Evolutionary conservation across 2,113 vertebrate species (phyloP).

Genomic region (Isichthys henryi): DNA sequence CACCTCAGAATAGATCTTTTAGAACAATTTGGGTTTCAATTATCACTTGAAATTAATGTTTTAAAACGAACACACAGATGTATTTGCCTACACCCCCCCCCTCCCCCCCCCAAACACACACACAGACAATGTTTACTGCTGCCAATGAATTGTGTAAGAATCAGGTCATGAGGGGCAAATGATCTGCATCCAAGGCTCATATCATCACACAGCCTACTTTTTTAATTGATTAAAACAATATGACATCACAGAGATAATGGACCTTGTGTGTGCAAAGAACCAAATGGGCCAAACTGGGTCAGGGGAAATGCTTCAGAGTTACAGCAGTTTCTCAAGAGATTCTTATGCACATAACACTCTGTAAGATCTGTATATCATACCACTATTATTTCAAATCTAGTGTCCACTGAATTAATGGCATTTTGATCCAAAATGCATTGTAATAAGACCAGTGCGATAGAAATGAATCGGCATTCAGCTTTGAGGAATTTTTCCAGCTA

Average conservation of each 20-base stretch:
- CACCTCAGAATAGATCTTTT: neutral
- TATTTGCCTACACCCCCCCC: too few relatives aligned
- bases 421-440: neutral
- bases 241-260: neutral
- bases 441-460: neutral
- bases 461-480: neutral
- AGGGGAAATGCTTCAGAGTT: neutral
- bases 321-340: neutral
- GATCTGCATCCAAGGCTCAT: neutral
- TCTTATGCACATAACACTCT: neutral
- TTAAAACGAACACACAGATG: too few relatives aligned
- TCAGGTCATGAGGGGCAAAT: neutral
- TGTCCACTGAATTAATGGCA: neutral
- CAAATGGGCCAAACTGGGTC: neutral
- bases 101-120: too few relatives aligned
- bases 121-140: neutral
- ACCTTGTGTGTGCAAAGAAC: neutral
- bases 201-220: neutral
- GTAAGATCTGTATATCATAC: neutral
- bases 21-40: neutral
- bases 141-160: neutral
- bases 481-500: neutral
- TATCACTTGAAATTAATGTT: neutral
- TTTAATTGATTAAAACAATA: neutral
- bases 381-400: neutral